A percentile compares a stretch with the other conserved stretches of the same genome.
phyloP scores from a whole-genome alignment of 2,113 vertebrate genomes.

The Callopanchax toddi region DNA sequence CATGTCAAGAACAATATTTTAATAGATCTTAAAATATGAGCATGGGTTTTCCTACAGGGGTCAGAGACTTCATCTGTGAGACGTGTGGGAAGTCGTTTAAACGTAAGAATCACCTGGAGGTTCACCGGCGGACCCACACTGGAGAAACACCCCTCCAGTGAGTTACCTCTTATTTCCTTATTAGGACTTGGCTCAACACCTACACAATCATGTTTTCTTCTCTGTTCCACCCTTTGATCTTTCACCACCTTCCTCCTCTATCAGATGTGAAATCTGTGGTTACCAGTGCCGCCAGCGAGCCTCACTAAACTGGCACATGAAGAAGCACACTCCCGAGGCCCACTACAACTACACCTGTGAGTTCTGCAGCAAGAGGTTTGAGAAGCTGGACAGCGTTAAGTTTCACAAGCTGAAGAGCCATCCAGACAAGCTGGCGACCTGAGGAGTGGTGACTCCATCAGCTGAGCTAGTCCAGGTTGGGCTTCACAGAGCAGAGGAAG shows the following conservation, averaged over 20 bases:
- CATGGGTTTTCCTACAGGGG: constrained; percentile 69
- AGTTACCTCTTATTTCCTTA: too few relatives aligned
- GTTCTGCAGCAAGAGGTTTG: constrained; percentile 89
- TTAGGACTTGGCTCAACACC: too few relatives aligned
- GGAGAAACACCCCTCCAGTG: constrained; percentile 93
- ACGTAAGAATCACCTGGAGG: constrained; percentile 95
- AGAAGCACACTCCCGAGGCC: constrained; percentile 87
- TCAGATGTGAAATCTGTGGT: constrained; percentile 92
- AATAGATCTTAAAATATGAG: background rate
- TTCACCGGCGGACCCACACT: constrained; percentile 89
- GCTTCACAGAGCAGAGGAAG: too few relatives aligned
- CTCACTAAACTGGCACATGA: constrained; percentile 96
- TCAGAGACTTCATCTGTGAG: constrained; percentile 91
- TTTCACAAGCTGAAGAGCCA: constrained; percentile 93
- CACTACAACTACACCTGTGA: constrained; percentile 93
- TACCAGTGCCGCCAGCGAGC: constrained; percentile 93
- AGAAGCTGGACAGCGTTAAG: constrained; percentile 92
- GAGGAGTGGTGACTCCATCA: constrained; percentile 44
- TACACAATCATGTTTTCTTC: too few relatives aligned
- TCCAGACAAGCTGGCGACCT: constrained; percentile 83
- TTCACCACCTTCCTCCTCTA: background rate
- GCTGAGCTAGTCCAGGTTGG: too few relatives aligned
- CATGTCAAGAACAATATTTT: background rate
- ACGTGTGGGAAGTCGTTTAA: constrained; percentile 94
- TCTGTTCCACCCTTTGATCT: too few relatives aligned